Evolutionary conservation across 2,888 invertebrate genomes (phyloP).

Genomic region (Deroplatys truncata): DNA sequence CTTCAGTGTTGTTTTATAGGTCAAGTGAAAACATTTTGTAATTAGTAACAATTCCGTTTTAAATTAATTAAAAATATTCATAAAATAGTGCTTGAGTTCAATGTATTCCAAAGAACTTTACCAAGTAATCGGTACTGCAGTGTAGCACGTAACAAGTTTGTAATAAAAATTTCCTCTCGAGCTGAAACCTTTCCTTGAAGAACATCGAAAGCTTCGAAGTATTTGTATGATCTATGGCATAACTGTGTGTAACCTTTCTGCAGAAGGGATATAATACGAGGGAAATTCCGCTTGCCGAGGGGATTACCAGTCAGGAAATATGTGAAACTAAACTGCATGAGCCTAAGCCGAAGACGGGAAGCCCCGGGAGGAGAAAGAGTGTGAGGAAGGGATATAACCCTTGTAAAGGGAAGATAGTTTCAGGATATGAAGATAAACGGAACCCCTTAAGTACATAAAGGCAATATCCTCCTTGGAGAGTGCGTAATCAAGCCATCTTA

Average conservation of each 20-base stretch:
- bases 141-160: too few species aligned
- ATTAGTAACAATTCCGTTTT: too few species aligned
- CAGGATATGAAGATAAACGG: neutral
- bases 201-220: too few species aligned
- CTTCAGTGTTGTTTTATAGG: too few species aligned
- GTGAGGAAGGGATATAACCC: neutral
- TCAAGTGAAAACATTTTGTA: too few species aligned
- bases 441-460: neutral
- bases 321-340: neutral
- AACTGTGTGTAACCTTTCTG: neutral
- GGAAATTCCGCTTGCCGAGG: neutral
- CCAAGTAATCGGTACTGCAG: too few species aligned
- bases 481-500: neutral
- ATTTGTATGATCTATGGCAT: neutral
- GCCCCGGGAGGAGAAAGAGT: neutral
- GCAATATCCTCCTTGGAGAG: neutral
- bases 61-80: too few species aligned
- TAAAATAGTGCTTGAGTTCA: too few species aligned
- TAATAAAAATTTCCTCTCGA: too few species aligned
- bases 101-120: too few species aligned
- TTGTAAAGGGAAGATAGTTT: neutral
- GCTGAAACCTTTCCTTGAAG: too few species aligned
- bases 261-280: neutral
- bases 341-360: neutral
- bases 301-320: neutral